phyloP scores from a whole-genome alignment of 2,888 invertebrate genomes.

The Acanthoscelides obtectus region DNA sequence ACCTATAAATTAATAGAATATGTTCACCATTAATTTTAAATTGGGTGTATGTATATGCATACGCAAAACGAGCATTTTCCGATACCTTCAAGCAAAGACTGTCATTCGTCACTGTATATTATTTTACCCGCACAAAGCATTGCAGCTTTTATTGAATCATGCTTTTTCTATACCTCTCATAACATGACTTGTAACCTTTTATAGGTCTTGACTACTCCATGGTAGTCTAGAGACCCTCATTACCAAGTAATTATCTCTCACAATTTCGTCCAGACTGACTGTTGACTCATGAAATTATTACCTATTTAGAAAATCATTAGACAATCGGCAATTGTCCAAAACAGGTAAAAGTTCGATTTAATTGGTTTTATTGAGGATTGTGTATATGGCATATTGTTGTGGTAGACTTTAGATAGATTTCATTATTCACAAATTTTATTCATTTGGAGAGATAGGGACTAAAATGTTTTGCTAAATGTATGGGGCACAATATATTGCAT shows the following conservation, averaged over 20 bases:
- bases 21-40: no score
- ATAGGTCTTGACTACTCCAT: not conserved
- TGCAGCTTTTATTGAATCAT: not conserved
- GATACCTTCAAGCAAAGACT: no score
- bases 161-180: not conserved
- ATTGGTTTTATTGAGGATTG: no score
- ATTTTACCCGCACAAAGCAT: not conserved
- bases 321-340: not conserved
- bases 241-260: not conserved
- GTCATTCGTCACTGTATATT: not conserved
- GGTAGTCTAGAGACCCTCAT: not conserved
- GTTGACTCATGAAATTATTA: not conserved
- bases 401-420: no score
- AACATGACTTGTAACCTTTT: not conserved
- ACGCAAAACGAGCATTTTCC: no score
- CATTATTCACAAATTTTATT: no score
- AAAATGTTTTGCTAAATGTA: no score
- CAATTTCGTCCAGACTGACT: not conserved
- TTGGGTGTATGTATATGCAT: no score
- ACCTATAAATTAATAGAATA: no score
- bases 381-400: no score
- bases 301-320: not conserved
- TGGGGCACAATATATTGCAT: no score
- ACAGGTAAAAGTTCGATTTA: not conserved
- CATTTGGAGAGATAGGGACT: no score